Base-by-base conservation (phyloP, 2,113 vertebrate genomes). In the Boulengerochromis microlepis region DNA sequence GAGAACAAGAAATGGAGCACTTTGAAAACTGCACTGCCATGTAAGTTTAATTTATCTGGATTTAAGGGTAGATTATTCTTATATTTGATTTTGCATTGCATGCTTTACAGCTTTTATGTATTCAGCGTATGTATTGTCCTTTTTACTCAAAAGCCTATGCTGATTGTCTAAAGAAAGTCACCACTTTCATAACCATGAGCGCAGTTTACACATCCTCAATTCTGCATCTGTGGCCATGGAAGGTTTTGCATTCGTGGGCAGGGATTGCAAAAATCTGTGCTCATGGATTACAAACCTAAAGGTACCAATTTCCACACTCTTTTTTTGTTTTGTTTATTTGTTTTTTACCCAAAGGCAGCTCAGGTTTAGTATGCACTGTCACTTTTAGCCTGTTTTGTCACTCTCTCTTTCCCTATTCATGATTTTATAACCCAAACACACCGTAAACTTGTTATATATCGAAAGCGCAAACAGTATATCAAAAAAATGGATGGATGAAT, bases 331-430 rank as follows among this genome's bases (percentile, higher is more conserved):
- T 61, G 26, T 18, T 35, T 64, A 10, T 64, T 19, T n/a, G 61
- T 29, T 47, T 47, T 47, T 76, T 29, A 50, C 24, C 6, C 42
- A 78, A 19, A 78, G 40, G 24, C 38, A 76, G 24, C 15, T 76
- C 69, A 74, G 40, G 69, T 54, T 40, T 82, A 87, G 69, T 57
- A 35, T 89, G 56, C 50, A 74, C 74, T 93, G 90, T 91, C 91
- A 89, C 13, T 50, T 69, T 81, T 85, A 83, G 54, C 81, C 80
- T 56, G 84, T 80, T 83, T 83, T 80, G 54, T 80, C 69, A 81
- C 40, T 26, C 56, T 52, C 45, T 71, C 38, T 42, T 13, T 85
- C 19, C 19, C 81, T 26, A 38, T 81, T n/a, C 74, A 78, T 53
- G 29, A 76, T 84, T 91, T 83, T 71, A 13, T 69, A 74, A n/a